Evolutionary conservation across 2,888 invertebrate genomes (phyloP), one percentile per base, ranked within the genome.

Genomic region (Netelia melanura): DNA sequence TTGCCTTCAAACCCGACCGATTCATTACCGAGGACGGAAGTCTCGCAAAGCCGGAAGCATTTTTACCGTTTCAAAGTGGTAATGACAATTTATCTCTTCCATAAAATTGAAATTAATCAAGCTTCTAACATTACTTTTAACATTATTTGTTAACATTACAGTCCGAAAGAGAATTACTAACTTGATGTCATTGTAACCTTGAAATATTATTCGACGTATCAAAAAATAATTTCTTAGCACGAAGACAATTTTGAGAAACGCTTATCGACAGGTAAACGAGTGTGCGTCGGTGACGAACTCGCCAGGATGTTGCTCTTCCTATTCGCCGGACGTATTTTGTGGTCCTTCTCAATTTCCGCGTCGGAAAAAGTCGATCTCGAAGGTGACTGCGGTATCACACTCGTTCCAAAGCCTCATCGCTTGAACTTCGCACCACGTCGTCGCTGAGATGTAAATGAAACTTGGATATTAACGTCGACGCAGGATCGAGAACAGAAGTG

Each of bases 41-140:
- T 75, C 95, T 97, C 84, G 90, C 94, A 3, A 96, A 95, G 83
- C 96, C 96, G 0, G 95, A 96, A 65, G 95, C 96, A 79, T 97
- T 98, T 90, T 96, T 98, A 89, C 98, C 98, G 0, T 98, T 97
- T 91, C 98, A 98, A 94, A 96, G 95, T 86, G 98, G 98, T 97
- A 92, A 25, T 30, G 14, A 2, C 6, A 92, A 90, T 86, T 25
- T 70, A 54, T 58, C 17, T 52, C 21, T 61, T 43, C 62, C 2
- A 52, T 58, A 14, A 58, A 58, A 58, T 58, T 21, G 58, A 58
- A 17, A 58, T 21, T 30, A 30, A 30, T 30, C 30, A 2, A 58
- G 0, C 21, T 58, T 52, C 1, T 11, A 52, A 52, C 52, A 52
- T 52, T 52, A 5, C 30, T 30, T 17, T 17, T 11, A 52, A 52